Evolutionary conservation across 2,113 vertebrate species (phyloP).

Genomic region (Salvelinus fontinalis): DNA sequence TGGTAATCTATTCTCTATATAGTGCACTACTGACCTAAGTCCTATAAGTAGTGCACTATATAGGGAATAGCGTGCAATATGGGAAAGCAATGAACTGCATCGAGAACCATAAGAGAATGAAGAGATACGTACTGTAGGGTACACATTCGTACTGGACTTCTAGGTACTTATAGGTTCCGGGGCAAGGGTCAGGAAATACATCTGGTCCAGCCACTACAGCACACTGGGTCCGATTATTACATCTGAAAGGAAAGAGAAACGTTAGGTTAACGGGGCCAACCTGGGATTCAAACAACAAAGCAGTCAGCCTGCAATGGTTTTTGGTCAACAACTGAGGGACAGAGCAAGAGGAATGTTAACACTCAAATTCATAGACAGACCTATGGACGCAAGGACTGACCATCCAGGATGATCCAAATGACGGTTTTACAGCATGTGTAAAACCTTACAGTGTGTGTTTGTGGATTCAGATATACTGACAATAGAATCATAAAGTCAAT

Average conservation of each 20-base stretch:
- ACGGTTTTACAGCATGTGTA: no score
- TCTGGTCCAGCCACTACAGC: constrained; percentile 93
- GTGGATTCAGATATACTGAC: not conserved
- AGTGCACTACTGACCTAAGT: no score
- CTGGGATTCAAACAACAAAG: no score
- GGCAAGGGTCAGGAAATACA: constrained; percentile 93
- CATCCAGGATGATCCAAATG: not conserved
- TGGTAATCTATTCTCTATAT: no score
- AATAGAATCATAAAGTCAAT: not conserved
- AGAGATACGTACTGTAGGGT: constrained; percentile 91
- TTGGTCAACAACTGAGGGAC: no score
- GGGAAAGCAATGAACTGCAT: not conserved
- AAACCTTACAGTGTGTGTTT: no score
- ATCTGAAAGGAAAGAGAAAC: constrained; percentile 75
- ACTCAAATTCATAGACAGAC: no score
- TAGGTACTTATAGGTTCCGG: constrained; percentile 94
- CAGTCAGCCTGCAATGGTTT: no score
- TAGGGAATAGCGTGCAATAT: no score
- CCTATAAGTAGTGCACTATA: no score
- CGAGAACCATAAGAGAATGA: constrained; percentile 1
- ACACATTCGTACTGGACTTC: constrained; percentile 98
- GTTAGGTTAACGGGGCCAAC: not conserved
- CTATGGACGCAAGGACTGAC: no score
- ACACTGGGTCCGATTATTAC: constrained; percentile 95
- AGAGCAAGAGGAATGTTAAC: no score